These are phyloP conservation scores for Leucozona laternaria DNA, from an alignment of 2,888 invertebrate genomes.

Conservation along the genomic window DNA sequence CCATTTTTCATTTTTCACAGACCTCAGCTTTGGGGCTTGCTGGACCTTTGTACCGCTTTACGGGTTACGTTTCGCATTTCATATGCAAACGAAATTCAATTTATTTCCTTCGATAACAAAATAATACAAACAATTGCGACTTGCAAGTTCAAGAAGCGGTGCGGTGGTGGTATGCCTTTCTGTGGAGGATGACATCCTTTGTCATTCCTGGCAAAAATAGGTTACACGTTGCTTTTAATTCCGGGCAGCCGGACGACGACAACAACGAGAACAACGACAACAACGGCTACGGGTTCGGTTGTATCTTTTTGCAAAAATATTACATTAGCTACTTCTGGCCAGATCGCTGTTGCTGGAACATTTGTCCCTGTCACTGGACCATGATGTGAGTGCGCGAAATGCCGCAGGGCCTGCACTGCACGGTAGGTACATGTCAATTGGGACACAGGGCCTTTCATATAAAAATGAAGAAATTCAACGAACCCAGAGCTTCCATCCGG, in stretches of 20 bases:
- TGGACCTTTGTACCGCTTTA: constrained; percentile 43
- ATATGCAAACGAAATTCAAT: constrained; percentile 76
- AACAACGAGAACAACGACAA: not conserved
- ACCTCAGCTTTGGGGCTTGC: constrained; percentile 14
- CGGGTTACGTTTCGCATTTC: constrained; percentile 65
- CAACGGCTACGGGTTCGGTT: not conserved
- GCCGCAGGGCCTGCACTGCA: constrained; percentile 32
- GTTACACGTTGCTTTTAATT: constrained; percentile 65
- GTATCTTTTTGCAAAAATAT: constrained; percentile 12
- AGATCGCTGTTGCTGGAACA: constrained; percentile 44
- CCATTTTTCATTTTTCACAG: constrained; percentile 26
- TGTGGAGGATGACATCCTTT: constrained; percentile 70
- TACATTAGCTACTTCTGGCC: constrained; percentile 8
- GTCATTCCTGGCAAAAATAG: constrained; percentile 73
- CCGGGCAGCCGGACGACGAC: constrained; percentile 16
- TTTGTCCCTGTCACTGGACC: constrained; percentile 71
- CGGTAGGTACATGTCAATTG: constrained; percentile 74
- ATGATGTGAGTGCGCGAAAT: constrained; percentile 53
- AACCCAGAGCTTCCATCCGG: constrained; percentile 5
- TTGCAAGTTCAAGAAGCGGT: not conserved
- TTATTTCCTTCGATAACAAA: constrained; percentile 70
- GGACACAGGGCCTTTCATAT: constrained; percentile 62
- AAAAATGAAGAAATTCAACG: constrained; percentile 74
- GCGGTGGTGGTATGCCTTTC: constrained; percentile 52
- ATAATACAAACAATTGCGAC: constrained; percentile 57